phyloP scores from a whole-genome alignment of 1,140 invertebrate genomes.

The Drosophila pandora region DNA sequence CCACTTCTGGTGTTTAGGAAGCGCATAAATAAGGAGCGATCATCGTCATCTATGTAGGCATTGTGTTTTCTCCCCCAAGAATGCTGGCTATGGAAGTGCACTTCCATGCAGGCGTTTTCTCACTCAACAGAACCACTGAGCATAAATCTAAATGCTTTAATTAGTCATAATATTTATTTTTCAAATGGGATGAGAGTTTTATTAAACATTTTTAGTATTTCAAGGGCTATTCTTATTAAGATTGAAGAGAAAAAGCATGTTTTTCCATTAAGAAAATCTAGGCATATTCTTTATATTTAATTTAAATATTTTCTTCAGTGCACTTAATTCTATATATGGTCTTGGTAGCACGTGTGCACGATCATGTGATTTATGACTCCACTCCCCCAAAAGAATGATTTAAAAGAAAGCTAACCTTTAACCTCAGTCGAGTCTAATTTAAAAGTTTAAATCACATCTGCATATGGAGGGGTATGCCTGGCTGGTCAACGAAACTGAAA shows the following conservation, averaged over 20 bases:
- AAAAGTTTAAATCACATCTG: constrained; percentile 36
- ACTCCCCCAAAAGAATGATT: constrained; percentile 24
- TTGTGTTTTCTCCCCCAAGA: constrained; percentile 20
- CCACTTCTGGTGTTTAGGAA: constrained; percentile 22
- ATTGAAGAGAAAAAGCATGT: too few relatives aligned
- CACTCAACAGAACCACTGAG: constrained; percentile 52
- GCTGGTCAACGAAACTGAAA: constrained; percentile 72
- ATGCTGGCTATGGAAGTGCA: constrained; percentile 29
- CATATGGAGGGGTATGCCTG: constrained; percentile 32
- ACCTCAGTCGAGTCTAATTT: constrained; percentile 40
- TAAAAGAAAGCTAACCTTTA: constrained; percentile 49
- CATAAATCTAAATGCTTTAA: neutral
- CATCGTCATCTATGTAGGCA: constrained; percentile 22
- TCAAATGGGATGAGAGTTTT: neutral
- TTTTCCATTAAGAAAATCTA: too few relatives aligned
- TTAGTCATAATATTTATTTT: neutral
- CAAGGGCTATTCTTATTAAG: too few relatives aligned
- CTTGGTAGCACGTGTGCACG: constrained; percentile 46
- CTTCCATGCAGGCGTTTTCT: constrained; percentile 61
- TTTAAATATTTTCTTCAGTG: constrained; percentile 6
- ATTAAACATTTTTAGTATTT: neutral
- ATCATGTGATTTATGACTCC: constrained; percentile 63
- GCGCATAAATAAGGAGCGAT: constrained; percentile 62
- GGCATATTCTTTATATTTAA: neutral
- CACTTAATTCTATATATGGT: neutral